Percentiles rank a stretch among this genome's conserved stretches.
phyloP scores from a whole-genome alignment of 2,113 vertebrate genomes.

The Gobiocypris rarus region DNA sequence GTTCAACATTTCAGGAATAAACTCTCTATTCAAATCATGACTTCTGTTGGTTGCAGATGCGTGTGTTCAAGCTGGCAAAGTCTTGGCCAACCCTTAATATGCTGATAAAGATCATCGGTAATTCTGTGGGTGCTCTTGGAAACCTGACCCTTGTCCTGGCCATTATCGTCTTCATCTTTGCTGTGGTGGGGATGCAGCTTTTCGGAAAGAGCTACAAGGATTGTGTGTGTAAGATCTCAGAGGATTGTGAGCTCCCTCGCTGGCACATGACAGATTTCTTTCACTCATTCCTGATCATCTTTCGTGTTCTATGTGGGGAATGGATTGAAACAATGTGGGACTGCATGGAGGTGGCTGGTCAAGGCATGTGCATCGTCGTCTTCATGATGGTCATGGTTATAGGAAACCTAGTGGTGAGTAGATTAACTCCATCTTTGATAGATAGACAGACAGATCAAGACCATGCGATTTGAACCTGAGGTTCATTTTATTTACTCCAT shows the following conservation, averaged over 20 bases:
- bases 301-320: slow-evolving; percentile 93
- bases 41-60: slow-evolving; percentile 75
- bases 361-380: slow-evolving; percentile 88
- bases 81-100: slow-evolving; percentile 97
- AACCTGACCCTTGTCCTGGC: slow-evolving; percentile 92
- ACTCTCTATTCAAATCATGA: background rate
- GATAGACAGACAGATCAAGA: background rate
- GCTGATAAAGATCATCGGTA: slow-evolving; percentile 96
- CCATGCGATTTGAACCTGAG: background rate
- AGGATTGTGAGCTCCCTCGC: slow-evolving; percentile 85
- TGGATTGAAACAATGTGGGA: slow-evolving; percentile 99
- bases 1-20: background rate
- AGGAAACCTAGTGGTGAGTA: slow-evolving; percentile 93
- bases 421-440: background rate
- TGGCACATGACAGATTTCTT: slow-evolving; percentile 98
- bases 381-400: slow-evolving; percentile 98
- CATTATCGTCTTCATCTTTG: slow-evolving; percentile 97
- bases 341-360: slow-evolving; percentile 95
- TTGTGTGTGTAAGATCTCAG: slow-evolving; percentile 89
- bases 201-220: slow-evolving; percentile 93
- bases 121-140: slow-evolving; percentile 91
- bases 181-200: slow-evolving; percentile 95
- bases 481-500: too few species aligned
- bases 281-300: slow-evolving; percentile 95
- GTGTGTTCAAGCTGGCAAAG: slow-evolving; percentile 96